A percentile compares a stretch with the other conserved stretches of the same genome.
Conservation (phyloP, 2,113 vertebrate species). For the Anser brachyrhynchus region DNA sequence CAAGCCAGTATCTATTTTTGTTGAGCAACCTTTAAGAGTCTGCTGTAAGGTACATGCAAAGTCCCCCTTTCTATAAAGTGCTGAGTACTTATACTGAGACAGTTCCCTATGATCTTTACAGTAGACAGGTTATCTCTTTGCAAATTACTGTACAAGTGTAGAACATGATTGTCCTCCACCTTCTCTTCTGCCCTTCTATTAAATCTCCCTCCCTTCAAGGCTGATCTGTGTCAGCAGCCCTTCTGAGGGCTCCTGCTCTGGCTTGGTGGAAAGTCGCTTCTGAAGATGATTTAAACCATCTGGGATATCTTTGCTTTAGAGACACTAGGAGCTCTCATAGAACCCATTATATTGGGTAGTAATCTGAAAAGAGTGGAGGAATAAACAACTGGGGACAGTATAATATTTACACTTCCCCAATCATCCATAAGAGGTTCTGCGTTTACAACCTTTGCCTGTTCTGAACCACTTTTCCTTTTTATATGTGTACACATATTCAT, state of each 20-base stretch:
- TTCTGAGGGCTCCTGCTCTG: background rate
- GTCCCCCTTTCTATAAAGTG: background rate
- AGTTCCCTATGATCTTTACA: background rate
- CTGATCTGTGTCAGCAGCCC: background rate
- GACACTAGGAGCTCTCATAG: background rate
- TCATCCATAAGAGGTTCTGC: background rate
- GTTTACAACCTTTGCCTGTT: background rate
- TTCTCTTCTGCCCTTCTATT: background rate
- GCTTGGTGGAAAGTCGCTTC: background rate
- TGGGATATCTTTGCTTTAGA: background rate
- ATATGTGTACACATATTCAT: background rate
- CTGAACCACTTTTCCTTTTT: background rate
- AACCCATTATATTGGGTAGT: background rate
- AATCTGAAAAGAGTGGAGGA: background rate
- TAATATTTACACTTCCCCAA: accelerated
- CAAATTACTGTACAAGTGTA: background rate
- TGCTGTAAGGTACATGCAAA: background rate
- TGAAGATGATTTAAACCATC: background rate
- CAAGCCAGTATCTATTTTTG: background rate
- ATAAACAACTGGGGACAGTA: no score
- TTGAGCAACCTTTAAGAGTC: background rate
- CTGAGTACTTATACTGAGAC: background rate
- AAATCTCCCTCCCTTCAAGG: background rate
- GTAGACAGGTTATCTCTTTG: background rate
- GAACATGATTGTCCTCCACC: background rate